phyloP scores from a whole-genome alignment of 23 tunicate species.

The Clavelina lepadiformis region DNA sequence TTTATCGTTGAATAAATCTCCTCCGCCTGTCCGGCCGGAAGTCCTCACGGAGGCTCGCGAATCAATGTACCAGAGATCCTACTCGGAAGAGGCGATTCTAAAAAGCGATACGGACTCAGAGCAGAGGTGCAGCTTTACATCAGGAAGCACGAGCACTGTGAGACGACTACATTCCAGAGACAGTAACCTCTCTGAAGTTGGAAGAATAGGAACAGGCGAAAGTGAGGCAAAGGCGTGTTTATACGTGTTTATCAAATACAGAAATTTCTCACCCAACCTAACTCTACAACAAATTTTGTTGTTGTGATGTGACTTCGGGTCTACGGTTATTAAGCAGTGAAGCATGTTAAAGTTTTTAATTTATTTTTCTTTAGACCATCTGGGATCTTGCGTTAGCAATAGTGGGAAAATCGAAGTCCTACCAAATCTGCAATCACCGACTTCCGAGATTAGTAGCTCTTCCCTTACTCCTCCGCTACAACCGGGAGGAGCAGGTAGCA shows the following conservation, averaged over 20 bases:
- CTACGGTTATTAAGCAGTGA: too few relatives aligned
- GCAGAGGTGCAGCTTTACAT: slow-evolving; percentile 37
- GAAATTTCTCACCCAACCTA: too few relatives aligned
- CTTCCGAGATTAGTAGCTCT: neutral
- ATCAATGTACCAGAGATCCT: too few relatives aligned
- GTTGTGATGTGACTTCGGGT: too few relatives aligned
- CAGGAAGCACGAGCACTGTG: slow-evolving; percentile 70
- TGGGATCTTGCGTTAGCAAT: too few relatives aligned
- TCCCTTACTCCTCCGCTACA: neutral
- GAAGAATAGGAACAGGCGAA: neutral
- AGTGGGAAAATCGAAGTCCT: too few relatives aligned
- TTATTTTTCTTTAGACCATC: too few relatives aligned
- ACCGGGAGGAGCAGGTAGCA: slow-evolving; percentile 18
- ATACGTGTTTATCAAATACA: too few relatives aligned
- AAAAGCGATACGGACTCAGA: slow-evolving; percentile 15
- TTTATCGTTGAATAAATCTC: neutral
- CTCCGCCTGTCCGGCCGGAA: neutral
- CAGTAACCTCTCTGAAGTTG: slow-evolving; percentile 10
- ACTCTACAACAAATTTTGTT: too few relatives aligned
- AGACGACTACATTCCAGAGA: slow-evolving; percentile 23
- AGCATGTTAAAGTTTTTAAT: too few relatives aligned
- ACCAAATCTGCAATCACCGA: neutral
- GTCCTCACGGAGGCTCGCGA: too few relatives aligned
- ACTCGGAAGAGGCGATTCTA: neutral
- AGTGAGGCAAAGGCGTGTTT: too few relatives aligned